Base-by-base conservation (phyloP, 2,113 vertebrate genomes). In the Myotis yumanensis region DNA sequence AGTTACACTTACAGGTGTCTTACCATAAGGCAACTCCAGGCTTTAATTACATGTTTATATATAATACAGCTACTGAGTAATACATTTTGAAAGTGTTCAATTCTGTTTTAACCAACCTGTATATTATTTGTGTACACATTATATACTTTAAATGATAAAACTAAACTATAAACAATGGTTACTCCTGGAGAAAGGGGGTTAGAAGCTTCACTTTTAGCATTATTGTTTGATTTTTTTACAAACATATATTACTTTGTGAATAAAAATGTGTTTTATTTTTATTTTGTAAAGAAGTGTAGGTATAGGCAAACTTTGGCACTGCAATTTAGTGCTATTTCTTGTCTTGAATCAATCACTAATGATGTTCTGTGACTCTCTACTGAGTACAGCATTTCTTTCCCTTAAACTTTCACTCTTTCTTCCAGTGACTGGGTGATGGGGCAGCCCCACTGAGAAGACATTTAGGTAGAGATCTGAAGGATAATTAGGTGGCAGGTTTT, bases 121-220 rank as follows among this genome's bases (percentile, higher is more conserved):
- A 69, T 69, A 66, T 79, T 95, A 86, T 64, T 86, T 95, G 75
- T 89, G 25, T 51, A 75, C 5, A 95, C 18, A 77, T 86, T 71
- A 89, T 52, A 91, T 32, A 46, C 23, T 96, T 93, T 64, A 86
- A 94, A 93, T 43, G 37, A 88, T 43, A 95, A 89, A 82, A 89
- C 12, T 22, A 71, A 97, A 81, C 5, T 88, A 32, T 79, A 90
- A 95, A 85, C 23, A 96, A 68, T n/a, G 37, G 28, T 68, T 85
- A 68, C 11, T 72, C 30, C 15, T 86, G 15, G 59, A 79, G 23
- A 79, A 40, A 8, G 20, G 2, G 20, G 40, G 25, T 51, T 88
- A 91, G 43, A 86, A 94, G 32, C 86, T 93, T 86, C 62, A 89
- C 72, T 95, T 94, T 83, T 51, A 89, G 66, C 4, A 83, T n/a